Percentiles rank a stretch among this genome's conserved stretches.
These are phyloP conservation scores for Turdus rufiventris DNA, from an alignment of 2,113 vertebrate genomes.

Conservation along the genomic window DNA sequence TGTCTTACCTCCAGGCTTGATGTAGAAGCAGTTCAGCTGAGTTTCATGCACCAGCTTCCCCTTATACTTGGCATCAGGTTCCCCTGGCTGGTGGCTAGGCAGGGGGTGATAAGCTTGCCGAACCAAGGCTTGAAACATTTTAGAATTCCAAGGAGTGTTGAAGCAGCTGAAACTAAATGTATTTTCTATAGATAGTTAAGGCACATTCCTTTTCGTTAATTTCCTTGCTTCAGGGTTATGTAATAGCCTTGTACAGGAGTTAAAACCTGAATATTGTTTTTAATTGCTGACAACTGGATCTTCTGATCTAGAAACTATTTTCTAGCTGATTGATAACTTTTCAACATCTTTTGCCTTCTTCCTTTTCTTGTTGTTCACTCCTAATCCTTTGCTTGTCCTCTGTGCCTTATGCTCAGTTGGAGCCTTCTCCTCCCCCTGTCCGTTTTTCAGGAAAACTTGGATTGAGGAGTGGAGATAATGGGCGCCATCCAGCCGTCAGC, in stretches of 20 bases:
- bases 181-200: not conserved
- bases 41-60: slow-evolving; percentile 87
- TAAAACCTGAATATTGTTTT: not conserved
- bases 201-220: not conserved
- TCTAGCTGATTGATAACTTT: not conserved
- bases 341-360: not conserved
- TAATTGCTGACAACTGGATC: not conserved
- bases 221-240: not conserved
- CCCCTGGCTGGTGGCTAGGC: slow-evolving; percentile 73
- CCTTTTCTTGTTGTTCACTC: not conserved
- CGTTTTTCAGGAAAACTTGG: slow-evolving; percentile 69
- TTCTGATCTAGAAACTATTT: not conserved
- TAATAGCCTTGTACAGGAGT: not conserved
- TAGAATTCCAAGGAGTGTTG: not conserved
- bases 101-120: slow-evolving; percentile 77
- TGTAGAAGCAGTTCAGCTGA: slow-evolving; percentile 83
- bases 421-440: slow-evolving; percentile 41
- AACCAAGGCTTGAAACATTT: slow-evolving; percentile 75
- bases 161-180: not conserved
- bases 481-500: slow-evolving; percentile 73
- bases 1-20: slow-evolving; percentile 89
- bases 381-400: slow-evolving; percentile 16
- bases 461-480: slow-evolving; percentile 68
- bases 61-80: slow-evolving; percentile 80
- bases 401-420: not conserved